phyloP scores from a whole-genome alignment of 2,113 vertebrate species.

The Oncorhynchus clarkii region DNA sequence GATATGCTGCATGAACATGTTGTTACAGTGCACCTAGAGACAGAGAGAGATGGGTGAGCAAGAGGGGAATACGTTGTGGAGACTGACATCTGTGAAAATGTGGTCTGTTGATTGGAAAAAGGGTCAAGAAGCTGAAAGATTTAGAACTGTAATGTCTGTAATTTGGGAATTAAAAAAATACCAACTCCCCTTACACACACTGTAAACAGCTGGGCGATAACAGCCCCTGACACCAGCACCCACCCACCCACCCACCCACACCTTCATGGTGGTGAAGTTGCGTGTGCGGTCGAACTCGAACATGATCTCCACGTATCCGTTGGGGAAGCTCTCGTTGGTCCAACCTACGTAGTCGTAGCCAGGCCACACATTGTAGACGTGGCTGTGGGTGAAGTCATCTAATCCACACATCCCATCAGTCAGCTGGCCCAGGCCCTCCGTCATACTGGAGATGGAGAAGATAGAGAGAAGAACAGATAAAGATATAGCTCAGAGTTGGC shows the following conservation, averaged over 20 bases:
- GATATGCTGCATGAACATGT: conserved; percentile 88
- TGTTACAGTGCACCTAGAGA: conserved; percentile 83
- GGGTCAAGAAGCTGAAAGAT: too few species aligned
- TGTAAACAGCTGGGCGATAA: too few species aligned
- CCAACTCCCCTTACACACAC: too few species aligned
- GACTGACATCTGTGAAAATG: too few species aligned
- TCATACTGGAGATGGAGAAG: conserved; percentile 80
- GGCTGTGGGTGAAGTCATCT: conserved; percentile 90
- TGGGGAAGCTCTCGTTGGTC: conserved; percentile 85
- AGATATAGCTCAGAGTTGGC: neutral
- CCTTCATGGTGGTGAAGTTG: conserved; percentile 98
- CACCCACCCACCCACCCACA: conserved; percentile 39
- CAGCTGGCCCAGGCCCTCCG: conserved; percentile 92
- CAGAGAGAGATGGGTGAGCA: neutral
- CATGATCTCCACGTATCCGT: conserved; percentile 89
- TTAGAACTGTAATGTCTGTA: too few species aligned
- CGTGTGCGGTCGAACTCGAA: conserved; percentile 94
- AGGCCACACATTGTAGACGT: conserved; percentile 89
- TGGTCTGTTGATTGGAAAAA: too few species aligned
- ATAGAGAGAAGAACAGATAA: neutral
- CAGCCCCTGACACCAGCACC: neutral
- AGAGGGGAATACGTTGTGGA: too few species aligned
- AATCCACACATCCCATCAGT: conserved; percentile 91
- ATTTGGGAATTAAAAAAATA: too few species aligned
- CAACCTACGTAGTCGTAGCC: conserved; percentile 97